Base-by-base conservation (phyloP, 2,888 invertebrate genomes). In the Habrosyne pyritoides region DNA sequence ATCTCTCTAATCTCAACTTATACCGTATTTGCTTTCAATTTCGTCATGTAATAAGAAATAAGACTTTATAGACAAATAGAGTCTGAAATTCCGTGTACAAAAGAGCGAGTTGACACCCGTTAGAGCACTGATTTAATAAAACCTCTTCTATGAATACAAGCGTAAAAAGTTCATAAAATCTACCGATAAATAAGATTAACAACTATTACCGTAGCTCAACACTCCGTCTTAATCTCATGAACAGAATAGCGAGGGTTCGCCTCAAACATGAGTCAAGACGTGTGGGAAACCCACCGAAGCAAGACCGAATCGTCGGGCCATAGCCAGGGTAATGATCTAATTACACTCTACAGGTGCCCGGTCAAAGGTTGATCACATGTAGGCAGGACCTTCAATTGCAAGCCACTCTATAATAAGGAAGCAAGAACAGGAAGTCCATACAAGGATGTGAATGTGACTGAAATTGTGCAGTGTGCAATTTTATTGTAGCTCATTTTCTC, bases 241-340 rank as follows among this genome's bases (percentile, higher is more conserved):
- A 75, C 73, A 62, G 65, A 26, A 46, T 14, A 69, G 67, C 54
- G 68, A 71, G 75, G 73, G 76, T 68, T 71, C 65, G 66, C 59
- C 61, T 63, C 63, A 69, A 66, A 57, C 63, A 63, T 33, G 63
- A 53, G 63, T 61, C 70, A 73, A 73, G 75, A 75, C 75, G 79
- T 77, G 80, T 83, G 84, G 78, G 83, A 84, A 85, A 77, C 55
- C 53, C 79, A 74, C 61, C 81, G 66, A 59, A 78, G 81, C 87
- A 77, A 76, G 80, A 86, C 90, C 75, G 21, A 22, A 24, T 4
- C 50, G 59, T 42, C 66, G 67, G 62, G 69, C 66, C 69, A 66
- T 71, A 79, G 65, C 72, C 73, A 69, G 83, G 69, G 69, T 73
- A 71, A 75, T 79, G 81, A 84, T 88, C 84, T 90, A 89, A 90